These are phyloP conservation scores for Laticauda laticaudata DNA, from an alignment of 2,113 vertebrate species.

Conservation along the genomic window DNA sequence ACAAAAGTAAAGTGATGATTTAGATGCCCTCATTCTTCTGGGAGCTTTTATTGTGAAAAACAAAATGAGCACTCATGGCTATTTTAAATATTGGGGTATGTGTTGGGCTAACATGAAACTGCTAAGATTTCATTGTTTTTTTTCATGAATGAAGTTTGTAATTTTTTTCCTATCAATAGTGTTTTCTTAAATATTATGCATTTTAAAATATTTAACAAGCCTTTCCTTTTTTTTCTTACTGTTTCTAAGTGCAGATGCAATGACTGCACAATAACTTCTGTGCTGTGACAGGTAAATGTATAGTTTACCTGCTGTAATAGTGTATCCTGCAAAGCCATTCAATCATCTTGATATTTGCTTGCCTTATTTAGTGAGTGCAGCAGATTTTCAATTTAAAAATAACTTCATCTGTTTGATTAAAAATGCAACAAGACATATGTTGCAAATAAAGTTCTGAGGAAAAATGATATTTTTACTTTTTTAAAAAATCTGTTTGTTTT, in stretches of 20 bases:
- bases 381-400: conserved; percentile 85
- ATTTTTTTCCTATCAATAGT: conserved; percentile 47
- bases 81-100: conserved; percentile 26
- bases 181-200: conserved; percentile 65
- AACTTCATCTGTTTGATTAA: conserved; percentile 83
- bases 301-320: conserved; percentile 70
- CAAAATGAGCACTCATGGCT: not conserved
- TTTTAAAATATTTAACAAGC: conserved; percentile 68
- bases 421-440: conserved; percentile 82
- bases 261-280: conserved; percentile 67
- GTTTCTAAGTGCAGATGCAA: conserved; percentile 59
- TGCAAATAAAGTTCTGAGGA: conserved; percentile 81
- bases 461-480: conserved; percentile 73
- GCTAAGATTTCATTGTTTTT: conserved; percentile 48
- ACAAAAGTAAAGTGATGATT: not conserved
- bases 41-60: conserved; percentile 29
- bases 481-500: conserved; percentile 77
- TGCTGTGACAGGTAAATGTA: conserved; percentile 75
- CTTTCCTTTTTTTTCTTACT: conserved; percentile 70
- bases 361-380: conserved; percentile 78
- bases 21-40: not conserved
- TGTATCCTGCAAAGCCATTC: conserved; percentile 64
- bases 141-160: conserved; percentile 46
- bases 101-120: conserved; percentile 20
- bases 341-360: conserved; percentile 69